phyloP scores from a whole-genome alignment of 2,888 invertebrate genomes.

The Sinelater perroti region DNA sequence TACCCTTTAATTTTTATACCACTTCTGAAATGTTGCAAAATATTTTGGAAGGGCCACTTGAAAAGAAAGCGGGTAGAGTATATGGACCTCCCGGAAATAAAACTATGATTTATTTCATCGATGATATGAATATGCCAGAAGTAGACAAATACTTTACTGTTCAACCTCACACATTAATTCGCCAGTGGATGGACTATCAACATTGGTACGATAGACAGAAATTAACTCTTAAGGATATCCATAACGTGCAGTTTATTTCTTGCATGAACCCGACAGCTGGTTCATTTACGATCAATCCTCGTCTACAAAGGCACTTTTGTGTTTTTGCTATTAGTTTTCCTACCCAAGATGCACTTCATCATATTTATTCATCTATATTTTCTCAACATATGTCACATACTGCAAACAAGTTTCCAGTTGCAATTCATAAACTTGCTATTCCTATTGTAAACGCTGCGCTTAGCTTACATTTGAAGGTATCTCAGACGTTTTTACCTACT shows the following conservation, averaged over 20 bases:
- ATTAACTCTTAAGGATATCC: constrained; percentile 86
- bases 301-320: constrained; percentile 88
- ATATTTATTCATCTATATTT: constrained; percentile 86
- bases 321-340: constrained; percentile 91
- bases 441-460: constrained; percentile 77
- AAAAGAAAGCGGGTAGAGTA: constrained; percentile 94
- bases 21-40: constrained; percentile 91
- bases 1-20: constrained; percentile 95
- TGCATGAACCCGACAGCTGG: constrained; percentile 98
- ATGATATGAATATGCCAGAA: constrained; percentile 98
- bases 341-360: constrained; percentile 78
- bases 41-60: constrained; percentile 88
- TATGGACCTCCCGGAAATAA: constrained; percentile 95
- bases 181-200: constrained; percentile 92
- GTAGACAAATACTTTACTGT: constrained; percentile 95
- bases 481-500: constrained; percentile 85
- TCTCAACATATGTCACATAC: constrained; percentile 76
- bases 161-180: constrained; percentile 91
- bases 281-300: constrained; percentile 90
- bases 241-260: constrained; percentile 92
- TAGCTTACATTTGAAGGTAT: constrained; percentile 77
- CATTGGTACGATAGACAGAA: constrained; percentile 96
- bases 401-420: constrained; percentile 70
- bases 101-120: constrained; percentile 91
- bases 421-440: constrained; percentile 68